phyloP scores from a whole-genome alignment of 2,113 vertebrate species.

The Etia nguti region DNA sequence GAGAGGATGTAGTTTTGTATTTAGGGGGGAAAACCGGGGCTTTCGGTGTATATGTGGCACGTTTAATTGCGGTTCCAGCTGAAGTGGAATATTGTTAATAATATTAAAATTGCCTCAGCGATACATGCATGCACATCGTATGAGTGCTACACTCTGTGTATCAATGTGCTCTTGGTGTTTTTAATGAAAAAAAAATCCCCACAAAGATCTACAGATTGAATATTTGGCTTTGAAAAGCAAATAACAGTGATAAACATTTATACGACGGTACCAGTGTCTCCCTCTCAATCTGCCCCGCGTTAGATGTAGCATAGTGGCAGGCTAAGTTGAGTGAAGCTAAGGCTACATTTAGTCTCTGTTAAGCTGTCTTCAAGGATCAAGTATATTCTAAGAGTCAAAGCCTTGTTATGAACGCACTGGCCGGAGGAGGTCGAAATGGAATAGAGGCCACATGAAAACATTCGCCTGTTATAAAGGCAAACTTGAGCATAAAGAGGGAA shows the following conservation, averaged over 20 bases:
- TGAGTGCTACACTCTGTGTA: not conserved
- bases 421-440: not conserved
- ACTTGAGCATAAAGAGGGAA: not conserved
- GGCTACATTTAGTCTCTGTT: conserved; percentile 39
- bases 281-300: conserved; percentile 16
- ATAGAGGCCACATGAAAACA: not conserved
- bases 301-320: conserved; percentile 37
- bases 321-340: conserved; percentile 54
- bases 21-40: not conserved
- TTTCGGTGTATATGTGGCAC: not conserved
- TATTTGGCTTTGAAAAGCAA: not conserved
- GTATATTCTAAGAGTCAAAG: conserved; percentile 37
- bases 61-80: not conserved
- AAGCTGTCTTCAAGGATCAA: conserved; percentile 53
- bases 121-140: not conserved
- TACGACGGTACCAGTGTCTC: not conserved
- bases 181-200: not conserved
- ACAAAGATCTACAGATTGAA: not conserved
- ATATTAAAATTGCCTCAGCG: not conserved
- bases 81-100: not conserved
- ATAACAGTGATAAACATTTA: not conserved
- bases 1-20: not conserved
- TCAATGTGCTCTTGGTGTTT: not conserved
- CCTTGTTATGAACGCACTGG: not conserved
- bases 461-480: not conserved